These are phyloP conservation scores for Phalacrocorax brasilianus DNA, from an alignment of 2,113 vertebrate species.

Conservation along the genomic window DNA sequence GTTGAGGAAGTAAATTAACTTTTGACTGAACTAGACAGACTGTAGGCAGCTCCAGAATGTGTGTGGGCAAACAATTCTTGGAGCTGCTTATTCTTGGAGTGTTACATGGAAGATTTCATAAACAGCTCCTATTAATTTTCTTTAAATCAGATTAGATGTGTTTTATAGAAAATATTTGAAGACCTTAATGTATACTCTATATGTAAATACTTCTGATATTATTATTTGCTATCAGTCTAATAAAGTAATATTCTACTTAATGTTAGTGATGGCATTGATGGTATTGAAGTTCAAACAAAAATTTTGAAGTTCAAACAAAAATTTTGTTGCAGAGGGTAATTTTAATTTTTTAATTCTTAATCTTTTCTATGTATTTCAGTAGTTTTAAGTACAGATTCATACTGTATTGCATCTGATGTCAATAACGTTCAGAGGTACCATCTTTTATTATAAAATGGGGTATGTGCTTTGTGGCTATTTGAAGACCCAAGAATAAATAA, in stretches of 20 bases:
- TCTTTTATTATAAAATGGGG: background rate
- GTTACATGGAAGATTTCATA: background rate
- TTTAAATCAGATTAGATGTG: background rate
- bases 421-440: background rate
- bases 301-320: background rate
- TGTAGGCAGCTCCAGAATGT: slow-evolving; percentile 56
- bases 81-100: slow-evolving; percentile 23
- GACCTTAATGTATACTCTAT: background rate
- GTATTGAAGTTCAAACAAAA: background rate
- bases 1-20: slow-evolving; percentile 7
- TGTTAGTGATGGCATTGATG: background rate
- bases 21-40: background rate
- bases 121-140: background rate
- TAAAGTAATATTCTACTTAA: background rate
- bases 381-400: background rate
- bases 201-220: background rate
- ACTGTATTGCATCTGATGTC: background rate
- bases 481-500: background rate
- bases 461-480: background rate
- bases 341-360: background rate
- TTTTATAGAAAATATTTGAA: background rate
- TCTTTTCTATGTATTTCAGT: background rate
- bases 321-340: background rate
- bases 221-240: background rate
- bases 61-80: slow-evolving; percentile 48